Evolutionary conservation across 2,113 vertebrate species (phyloP), one percentile per base, ranked within the genome.

Genomic region (Cettia cetti): DNA sequence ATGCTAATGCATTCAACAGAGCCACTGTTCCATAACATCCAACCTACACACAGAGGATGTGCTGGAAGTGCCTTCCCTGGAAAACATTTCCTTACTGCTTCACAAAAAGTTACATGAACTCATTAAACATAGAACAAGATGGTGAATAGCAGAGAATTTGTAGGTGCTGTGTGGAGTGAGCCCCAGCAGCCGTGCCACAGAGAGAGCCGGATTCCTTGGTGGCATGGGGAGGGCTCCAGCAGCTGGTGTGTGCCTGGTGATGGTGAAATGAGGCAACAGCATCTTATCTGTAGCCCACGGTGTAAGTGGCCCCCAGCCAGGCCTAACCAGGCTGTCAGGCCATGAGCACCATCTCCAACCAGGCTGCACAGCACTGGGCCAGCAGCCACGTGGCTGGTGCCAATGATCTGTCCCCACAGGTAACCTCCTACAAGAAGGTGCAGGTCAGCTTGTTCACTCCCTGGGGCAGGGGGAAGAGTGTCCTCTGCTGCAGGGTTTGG

Each of bases 21-120:
- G 50, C 93, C 88, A 65, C 82, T 97, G 96, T 93, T 97, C 96
- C 95, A 45, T 83, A 95, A 93, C 96, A 95, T 87, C 39, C 82
- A 95, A 93, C 84, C 90, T 78, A 91, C 92, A 87, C 70, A 65
- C 45, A 35, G 93, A 86, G 77, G 78, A 70, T 61, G 61, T 83
- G 90, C 85, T 89, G 86, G 19, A 91, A 96, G 84, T 75, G 79
- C 60, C 95, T 94, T 90, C 64, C 54, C 71, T 84, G 53, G 80
- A 96, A 95, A 95, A 87, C 76, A 64, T 81, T 86, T 94, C 53
- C 88, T 82, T 0, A 0, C 45, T 7, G 53, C 89, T 82, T 82
- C 60, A 83, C 89, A 65, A 66, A 54, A 94, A 94, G 68, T 68
- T 85, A 69, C 60, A 76, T 39, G 39, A 72, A 82, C n/a, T 92